phyloP scores from a whole-genome alignment of 2,888 invertebrate species.

The Colletes collaris region DNA sequence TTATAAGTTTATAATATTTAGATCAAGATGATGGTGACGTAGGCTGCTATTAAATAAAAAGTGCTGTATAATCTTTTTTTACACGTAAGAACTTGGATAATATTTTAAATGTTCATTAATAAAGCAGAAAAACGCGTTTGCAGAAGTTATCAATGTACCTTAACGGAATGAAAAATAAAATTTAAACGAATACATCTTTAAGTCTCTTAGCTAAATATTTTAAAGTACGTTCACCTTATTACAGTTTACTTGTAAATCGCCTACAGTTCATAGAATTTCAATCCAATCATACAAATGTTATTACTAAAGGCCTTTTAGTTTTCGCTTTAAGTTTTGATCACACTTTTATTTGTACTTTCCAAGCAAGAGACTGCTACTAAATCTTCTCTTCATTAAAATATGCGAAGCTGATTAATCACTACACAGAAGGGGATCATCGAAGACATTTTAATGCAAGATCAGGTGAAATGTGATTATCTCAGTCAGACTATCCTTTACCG shows the following conservation, averaged over 20 bases:
- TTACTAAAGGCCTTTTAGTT: background rate
- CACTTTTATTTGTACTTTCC: conserved; percentile 37
- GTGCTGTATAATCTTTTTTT: conserved; percentile 77
- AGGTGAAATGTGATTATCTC: conserved; percentile 33
- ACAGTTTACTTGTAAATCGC: conserved; percentile 11
- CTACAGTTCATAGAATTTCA: conserved; percentile 1
- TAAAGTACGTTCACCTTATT: conserved; percentile 31
- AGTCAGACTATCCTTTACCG: conserved; percentile 24
- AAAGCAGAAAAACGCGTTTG: conserved; percentile 74
- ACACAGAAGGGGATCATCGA: conserved; percentile 34
- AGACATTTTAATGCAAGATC: conserved; percentile 42
- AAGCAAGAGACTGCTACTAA: conserved; percentile 28
- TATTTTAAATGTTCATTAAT: conserved; percentile 78
- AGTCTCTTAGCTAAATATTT: conserved; percentile 36
- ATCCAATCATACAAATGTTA: background rate
- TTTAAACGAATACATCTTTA: conserved; percentile 49
- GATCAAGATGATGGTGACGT: conserved; percentile 64
- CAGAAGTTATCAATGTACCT: conserved; percentile 72
- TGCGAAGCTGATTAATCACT: conserved; percentile 39
- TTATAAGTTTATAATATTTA: conserved; percentile 65
- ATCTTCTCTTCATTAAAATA: conserved; percentile 24
- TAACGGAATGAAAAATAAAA: conserved; percentile 64
- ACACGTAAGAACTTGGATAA: conserved; percentile 75
- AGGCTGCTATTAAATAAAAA: conserved; percentile 61
- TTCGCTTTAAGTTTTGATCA: conserved; percentile 6